Conservation (phyloP, 1,140 invertebrate species). For the Bombus breviceps region DNA sequence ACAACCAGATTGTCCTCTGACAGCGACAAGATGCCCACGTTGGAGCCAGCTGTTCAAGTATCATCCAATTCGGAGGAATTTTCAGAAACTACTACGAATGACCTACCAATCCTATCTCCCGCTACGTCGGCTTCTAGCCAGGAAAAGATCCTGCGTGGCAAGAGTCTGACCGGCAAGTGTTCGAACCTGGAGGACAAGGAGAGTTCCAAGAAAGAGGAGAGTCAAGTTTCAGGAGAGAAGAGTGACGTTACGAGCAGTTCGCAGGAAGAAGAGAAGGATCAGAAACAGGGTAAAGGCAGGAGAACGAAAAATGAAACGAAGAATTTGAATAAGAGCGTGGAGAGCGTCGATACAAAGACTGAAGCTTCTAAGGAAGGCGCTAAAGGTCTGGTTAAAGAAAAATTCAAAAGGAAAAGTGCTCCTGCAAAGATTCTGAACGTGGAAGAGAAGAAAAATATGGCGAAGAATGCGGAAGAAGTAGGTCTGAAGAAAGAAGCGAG, state of each 20-base stretch:
- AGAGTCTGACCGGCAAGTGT: neutral
- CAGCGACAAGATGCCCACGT: constrained; percentile 72
- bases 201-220: neutral
- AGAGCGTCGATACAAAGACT: neutral
- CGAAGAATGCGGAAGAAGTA: neutral
- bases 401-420: constrained; percentile 1
- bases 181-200: neutral
- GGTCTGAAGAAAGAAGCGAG: constrained; percentile 15
- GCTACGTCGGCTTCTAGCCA: constrained; percentile 15
- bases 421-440: neutral
- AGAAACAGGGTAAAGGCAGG: constrained; percentile 30
- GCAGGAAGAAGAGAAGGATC: neutral
- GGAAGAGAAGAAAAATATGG: neutral
- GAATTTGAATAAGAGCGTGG: neutral
- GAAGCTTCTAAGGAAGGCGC: constrained; percentile 39
- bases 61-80: constrained; percentile 33
- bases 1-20: constrained; percentile 65
- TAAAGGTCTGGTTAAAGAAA: constrained; percentile 1
- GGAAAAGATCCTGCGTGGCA: constrained; percentile 22
- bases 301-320: constrained; percentile 9
- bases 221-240: accelerated
- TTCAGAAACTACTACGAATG: constrained; percentile 52
- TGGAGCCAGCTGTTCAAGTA: constrained; percentile 60
- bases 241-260: accelerated
- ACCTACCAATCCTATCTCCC: constrained; percentile 68